A percentile compares a stretch with the other conserved stretches of the same genome.
Evolutionary conservation across 1,140 invertebrate genomes (phyloP).

Genomic region (Leptonema lineaticorne): DNA sequence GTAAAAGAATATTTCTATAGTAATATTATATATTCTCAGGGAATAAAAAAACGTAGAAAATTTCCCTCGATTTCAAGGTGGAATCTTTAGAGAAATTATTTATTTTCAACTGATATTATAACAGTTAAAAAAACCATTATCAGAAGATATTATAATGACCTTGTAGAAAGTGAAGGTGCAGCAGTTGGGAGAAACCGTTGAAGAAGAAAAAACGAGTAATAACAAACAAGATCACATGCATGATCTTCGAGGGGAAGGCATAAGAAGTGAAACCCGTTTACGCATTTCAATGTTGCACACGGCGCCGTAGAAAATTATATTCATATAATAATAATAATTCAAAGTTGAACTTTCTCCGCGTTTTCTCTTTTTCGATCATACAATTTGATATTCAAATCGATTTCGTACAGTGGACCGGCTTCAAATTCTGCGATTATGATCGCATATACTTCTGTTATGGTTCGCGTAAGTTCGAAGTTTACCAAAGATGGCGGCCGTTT

Average conservation of each 20-base stretch:
- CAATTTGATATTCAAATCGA: background rate
- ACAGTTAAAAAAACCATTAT: too few relatives aligned
- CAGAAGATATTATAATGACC: background rate
- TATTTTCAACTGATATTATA: too few relatives aligned
- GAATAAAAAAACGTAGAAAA: background rate
- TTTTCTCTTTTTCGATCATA: conserved; percentile 32
- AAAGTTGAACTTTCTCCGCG: conserved; percentile 20
- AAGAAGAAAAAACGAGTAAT: background rate
- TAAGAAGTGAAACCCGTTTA: conserved; percentile 26
- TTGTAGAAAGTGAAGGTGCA: conserved; percentile 4
- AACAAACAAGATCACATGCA: background rate
- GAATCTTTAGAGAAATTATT: too few relatives aligned
- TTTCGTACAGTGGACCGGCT: background rate
- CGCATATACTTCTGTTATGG: background rate
- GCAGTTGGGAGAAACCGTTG: background rate
- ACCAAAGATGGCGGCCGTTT: background rate
- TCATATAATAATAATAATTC: conserved; percentile 12
- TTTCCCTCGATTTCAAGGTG: too few relatives aligned
- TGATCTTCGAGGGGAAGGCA: background rate
- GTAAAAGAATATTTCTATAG: too few relatives aligned
- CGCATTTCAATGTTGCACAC: conserved; percentile 10
- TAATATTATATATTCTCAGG: too few relatives aligned
- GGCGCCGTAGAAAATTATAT: background rate
- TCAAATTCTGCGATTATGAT: background rate
- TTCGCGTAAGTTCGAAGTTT: background rate